Evolutionary conservation across 2,888 invertebrate genomes (phyloP).

Genomic region (Heteromyza rotundicornis): DNA sequence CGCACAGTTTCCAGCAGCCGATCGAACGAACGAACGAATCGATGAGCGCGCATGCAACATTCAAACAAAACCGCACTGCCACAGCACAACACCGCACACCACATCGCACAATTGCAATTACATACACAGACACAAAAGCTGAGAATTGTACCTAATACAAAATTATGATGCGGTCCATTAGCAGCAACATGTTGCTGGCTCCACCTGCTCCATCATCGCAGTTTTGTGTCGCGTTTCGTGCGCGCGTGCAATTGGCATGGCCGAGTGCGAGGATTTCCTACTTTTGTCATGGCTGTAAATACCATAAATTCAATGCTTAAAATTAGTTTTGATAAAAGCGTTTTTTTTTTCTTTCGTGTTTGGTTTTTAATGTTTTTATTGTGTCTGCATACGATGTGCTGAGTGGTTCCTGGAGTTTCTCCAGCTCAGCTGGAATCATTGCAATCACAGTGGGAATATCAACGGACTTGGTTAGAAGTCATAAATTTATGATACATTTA

Average conservation of each 20-base stretch:
- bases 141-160: not conserved
- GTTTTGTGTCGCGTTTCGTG: not conserved
- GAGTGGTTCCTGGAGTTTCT: not conserved
- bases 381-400: not conserved
- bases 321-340: not conserved
- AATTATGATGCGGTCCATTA: slow-evolving; percentile 5
- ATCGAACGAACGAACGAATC: not conserved
- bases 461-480: too few relatives aligned
- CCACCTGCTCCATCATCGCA: not conserved
- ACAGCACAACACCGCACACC: too few relatives aligned
- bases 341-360: not conserved
- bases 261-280: not conserved
- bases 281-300: not conserved
- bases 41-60: not conserved
- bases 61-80: too few relatives aligned
- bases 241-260: not conserved
- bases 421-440: not conserved
- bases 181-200: not conserved
- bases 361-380: not conserved
- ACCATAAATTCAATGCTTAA: not conserved
- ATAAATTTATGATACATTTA: too few relatives aligned
- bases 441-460: not conserved
- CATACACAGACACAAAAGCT: not conserved
- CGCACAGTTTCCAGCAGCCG: not conserved
- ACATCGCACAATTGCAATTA: not conserved